These are phyloP conservation scores for Tenthredo scrophulariae DNA, from an alignment of 2,888 invertebrate species.

Conservation along the genomic window DNA sequence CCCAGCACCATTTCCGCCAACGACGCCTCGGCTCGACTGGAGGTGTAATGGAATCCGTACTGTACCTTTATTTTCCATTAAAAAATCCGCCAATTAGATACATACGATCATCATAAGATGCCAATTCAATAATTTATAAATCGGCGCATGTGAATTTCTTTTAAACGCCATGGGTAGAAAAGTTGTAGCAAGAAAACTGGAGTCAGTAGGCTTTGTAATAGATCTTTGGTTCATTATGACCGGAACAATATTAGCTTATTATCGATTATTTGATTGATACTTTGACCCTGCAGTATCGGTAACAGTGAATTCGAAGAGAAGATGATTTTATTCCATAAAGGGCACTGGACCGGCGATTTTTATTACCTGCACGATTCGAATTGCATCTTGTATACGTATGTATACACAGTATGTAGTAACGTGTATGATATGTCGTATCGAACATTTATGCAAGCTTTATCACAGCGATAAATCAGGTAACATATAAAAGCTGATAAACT, in stretches of 20 bases:
- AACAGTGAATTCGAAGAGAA: background rate
- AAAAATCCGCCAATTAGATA: slow-evolving; percentile 11
- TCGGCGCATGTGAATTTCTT: background rate
- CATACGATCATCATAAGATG: background rate
- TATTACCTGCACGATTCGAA: background rate
- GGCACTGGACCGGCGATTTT: background rate
- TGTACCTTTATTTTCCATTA: slow-evolving; percentile 69
- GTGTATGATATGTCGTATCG: background rate
- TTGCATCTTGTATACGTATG: background rate
- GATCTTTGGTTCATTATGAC: background rate
- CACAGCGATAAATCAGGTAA: background rate
- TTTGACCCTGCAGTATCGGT: background rate
- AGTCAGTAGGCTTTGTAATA: background rate
- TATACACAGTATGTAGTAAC: background rate
- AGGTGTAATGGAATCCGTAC: slow-evolving; percentile 76
- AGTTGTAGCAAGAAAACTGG: background rate
- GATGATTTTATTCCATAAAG: background rate
- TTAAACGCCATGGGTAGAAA: background rate
- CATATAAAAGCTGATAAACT: background rate
- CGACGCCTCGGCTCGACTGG: slow-evolving; percentile 68
- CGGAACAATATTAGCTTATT: background rate
- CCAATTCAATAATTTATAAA: background rate
- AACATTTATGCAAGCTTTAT: background rate
- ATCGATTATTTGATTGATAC: background rate
- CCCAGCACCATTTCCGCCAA: slow-evolving; percentile 61